phyloP scores from a whole-genome alignment of 2,113 vertebrate genomes.

The Cyphomyrus plagiostoma region DNA sequence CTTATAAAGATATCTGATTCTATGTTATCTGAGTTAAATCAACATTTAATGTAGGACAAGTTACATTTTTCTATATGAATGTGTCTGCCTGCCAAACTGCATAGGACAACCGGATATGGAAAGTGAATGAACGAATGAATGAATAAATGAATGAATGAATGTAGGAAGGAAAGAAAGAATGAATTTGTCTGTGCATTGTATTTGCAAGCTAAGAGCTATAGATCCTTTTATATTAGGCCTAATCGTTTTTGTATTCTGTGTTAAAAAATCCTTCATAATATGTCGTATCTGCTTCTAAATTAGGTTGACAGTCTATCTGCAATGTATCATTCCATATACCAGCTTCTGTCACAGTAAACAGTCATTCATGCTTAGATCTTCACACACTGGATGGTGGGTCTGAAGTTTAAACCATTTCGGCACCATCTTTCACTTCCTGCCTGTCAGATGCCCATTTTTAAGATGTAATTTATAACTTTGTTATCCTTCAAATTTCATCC shows the following conservation, averaged over 20 bases:
- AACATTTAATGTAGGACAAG: not conserved
- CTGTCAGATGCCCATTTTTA: not conserved
- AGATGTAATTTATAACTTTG: not conserved
- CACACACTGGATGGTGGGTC: not conserved
- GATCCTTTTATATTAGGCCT: not conserved
- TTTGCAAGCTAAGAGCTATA: not conserved
- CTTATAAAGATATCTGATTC: not conserved
- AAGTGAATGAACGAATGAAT: not conserved
- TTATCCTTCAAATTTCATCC: not conserved
- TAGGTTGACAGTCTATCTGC: not conserved
- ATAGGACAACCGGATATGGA: not conserved
- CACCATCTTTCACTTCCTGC: not conserved
- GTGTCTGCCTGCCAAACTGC: not conserved
- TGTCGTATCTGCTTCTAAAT: not conserved
- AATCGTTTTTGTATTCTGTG: not conserved
- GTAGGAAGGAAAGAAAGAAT: not conserved
- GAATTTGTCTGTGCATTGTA: not conserved
- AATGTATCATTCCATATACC: not conserved
- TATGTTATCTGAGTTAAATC: not conserved
- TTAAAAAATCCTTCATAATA: not conserved
- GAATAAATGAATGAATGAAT: not conserved
- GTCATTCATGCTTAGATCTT: not conserved
- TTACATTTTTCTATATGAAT: not conserved
- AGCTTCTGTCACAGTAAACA: not conserved
- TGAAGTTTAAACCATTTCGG: not conserved